Conservation (phyloP, 2,113 vertebrate genomes). For the Manacus vitellinus region DNA sequence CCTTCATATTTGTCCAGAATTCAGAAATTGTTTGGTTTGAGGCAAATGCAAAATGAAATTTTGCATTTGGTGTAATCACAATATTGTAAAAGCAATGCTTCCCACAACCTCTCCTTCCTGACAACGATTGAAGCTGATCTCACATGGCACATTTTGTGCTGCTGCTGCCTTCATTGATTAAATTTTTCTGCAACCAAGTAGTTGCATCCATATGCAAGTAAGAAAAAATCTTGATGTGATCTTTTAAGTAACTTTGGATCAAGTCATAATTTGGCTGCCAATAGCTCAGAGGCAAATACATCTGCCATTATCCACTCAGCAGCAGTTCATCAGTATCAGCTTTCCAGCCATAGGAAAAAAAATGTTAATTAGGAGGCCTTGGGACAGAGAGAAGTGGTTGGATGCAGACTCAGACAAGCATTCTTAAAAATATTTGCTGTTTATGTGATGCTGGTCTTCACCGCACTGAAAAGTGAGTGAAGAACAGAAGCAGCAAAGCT, state of each 20-base stretch:
- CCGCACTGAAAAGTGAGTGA: neutral
- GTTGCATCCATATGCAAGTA: neutral
- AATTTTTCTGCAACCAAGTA: neutral
- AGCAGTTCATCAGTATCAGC: neutral
- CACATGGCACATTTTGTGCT: neutral
- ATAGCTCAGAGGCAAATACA: neutral
- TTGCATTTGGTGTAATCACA: neutral
- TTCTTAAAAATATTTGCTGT: neutral
- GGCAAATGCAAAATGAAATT: neutral
- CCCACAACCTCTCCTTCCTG: neutral
- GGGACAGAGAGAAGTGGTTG: neutral
- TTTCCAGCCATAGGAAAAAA: neutral
- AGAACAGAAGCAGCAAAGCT: neutral
- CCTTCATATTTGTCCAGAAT: neutral
- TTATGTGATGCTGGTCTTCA: neutral
- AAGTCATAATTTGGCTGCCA: conserved; percentile 39
- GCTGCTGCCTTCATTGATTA: conserved; percentile 31
- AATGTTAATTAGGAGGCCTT: neutral
- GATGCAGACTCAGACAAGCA: neutral
- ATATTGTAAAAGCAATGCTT: neutral
- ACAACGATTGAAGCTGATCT: neutral
- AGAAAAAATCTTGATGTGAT: neutral
- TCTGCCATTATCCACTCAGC: conserved; percentile 33
- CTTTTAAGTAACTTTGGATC: conserved; percentile 11
- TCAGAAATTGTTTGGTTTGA: neutral